These are phyloP conservation scores for Pteria penguin DNA, from an alignment of 2,888 invertebrate genomes.

Conservation along the genomic window DNA sequence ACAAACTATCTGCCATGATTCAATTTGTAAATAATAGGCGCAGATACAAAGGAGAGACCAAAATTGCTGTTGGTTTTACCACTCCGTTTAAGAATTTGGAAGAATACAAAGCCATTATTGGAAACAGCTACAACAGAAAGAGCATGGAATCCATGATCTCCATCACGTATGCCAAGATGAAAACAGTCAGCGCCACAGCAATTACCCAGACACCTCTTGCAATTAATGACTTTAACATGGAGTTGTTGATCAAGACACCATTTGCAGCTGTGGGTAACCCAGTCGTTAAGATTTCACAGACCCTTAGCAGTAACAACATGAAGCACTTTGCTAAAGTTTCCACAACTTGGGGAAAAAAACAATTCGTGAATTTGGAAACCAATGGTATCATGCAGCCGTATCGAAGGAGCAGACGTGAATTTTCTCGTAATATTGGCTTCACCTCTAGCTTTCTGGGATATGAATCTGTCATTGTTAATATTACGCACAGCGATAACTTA, in stretches of 20 bases:
- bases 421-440: constrained; percentile 30
- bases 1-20: constrained; percentile 19
- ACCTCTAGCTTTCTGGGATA: constrained; percentile 29
- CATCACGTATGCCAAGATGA: constrained; percentile 53
- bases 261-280: constrained; percentile 26
- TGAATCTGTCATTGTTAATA: constrained; percentile 28
- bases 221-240: constrained; percentile 44
- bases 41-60: constrained; percentile 35
- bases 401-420: constrained; percentile 10
- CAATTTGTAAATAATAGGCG: constrained; percentile 24
- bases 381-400: not conserved
- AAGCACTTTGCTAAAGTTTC: constrained; percentile 11
- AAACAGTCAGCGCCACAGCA: constrained; percentile 48
- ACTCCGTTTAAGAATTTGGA: constrained; percentile 57
- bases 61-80: constrained; percentile 47
- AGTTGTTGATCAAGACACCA: constrained; percentile 53
- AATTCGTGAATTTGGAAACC: constrained; percentile 21
- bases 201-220: constrained; percentile 52
- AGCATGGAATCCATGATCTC: constrained; percentile 46
- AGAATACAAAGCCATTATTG: constrained; percentile 48
- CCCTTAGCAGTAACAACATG: constrained; percentile 8
- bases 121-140: constrained; percentile 39
- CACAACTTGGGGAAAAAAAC: constrained; percentile 29
- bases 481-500: constrained; percentile 31
- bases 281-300: constrained; percentile 12